Conservation (phyloP, 1,140 invertebrate genomes). For the Trialeurodes vaporariorum region DNA sequence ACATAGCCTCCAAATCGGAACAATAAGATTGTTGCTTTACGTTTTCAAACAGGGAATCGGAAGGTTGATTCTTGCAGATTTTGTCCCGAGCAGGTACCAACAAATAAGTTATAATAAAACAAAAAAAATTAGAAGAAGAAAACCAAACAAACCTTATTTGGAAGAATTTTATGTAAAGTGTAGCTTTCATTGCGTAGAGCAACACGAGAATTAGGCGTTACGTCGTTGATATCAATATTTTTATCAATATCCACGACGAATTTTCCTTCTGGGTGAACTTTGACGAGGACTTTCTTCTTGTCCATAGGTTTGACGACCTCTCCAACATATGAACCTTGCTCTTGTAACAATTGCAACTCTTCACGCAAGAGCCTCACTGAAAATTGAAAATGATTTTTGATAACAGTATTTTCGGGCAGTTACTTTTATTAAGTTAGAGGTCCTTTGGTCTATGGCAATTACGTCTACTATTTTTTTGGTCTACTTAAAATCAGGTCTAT, state of each 20-base stretch:
- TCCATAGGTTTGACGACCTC: conserved; percentile 99
- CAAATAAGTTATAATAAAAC: too few species aligned
- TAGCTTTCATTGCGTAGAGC: conserved; percentile 98
- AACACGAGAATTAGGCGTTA: conserved; percentile 95
- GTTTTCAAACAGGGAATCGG: too few species aligned
- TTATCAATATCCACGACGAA: conserved; percentile 99
- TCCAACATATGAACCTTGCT: conserved; percentile 98
- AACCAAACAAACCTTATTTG: conserved; percentile 67
- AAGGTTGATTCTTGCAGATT: too few species aligned
- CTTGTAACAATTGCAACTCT: conserved; percentile 93
- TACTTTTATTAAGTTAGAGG: conserved; percentile 7
- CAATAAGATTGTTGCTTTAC: too few species aligned
- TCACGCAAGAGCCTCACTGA: conserved; percentile 93
- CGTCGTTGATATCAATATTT: conserved; percentile 97
- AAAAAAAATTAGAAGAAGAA: too few species aligned
- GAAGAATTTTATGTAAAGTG: conserved; percentile 96
- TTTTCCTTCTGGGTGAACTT: conserved; percentile 99
- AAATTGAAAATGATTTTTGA: conserved; percentile 25
- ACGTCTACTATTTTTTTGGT: too few species aligned
- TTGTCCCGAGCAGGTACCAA: too few species aligned
- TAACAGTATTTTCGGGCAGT: conserved; percentile 9
- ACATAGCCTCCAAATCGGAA: too few species aligned
- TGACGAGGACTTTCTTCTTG: conserved; percentile 99
- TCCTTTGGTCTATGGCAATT: too few species aligned
- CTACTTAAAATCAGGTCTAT: too few species aligned